Conservation (phyloP, 2,113 vertebrate genomes). For the Lasiurus cinereus region DNA sequence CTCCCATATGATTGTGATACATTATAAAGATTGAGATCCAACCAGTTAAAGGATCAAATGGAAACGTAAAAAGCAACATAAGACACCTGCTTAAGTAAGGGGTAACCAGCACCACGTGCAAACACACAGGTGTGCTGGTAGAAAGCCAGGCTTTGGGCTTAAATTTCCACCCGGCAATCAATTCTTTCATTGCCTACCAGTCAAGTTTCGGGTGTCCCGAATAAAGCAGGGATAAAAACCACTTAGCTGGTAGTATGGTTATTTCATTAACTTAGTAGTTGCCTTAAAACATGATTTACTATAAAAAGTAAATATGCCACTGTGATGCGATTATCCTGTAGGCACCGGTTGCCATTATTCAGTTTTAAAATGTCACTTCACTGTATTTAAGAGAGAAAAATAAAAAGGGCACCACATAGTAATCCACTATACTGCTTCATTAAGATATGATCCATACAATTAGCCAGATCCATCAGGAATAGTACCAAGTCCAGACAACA, state of each 20-base stretch:
- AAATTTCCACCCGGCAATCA: not conserved
- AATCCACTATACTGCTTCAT: not conserved
- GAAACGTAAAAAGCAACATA: not conserved
- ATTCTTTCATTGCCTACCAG: not conserved
- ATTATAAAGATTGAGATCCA: not conserved
- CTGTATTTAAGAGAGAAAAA: constrained; percentile 23
- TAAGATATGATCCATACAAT: not conserved
- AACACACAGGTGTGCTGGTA: not conserved
- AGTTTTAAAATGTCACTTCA: constrained; percentile 64
- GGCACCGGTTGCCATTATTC: constrained; percentile 46
- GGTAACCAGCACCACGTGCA: not conserved
- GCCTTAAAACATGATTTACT: constrained; percentile 56
- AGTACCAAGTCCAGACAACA: no score
- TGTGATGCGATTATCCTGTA: constrained; percentile 37
- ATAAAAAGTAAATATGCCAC: constrained; percentile 63
- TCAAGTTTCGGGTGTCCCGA: not conserved
- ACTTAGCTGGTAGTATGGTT: constrained; percentile 1
- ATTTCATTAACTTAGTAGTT: constrained; percentile 66
- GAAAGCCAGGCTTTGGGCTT: not conserved
- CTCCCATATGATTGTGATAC: not conserved
- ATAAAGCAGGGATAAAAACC: constrained; percentile 15
- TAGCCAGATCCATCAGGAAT: not conserved
- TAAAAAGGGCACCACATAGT: not conserved
- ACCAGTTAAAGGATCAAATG: not conserved
- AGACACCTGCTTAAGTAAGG: not conserved